Evolutionary conservation across 2,113 vertebrate species (phyloP).

Genomic region (Okapia johnstoni): DNA sequence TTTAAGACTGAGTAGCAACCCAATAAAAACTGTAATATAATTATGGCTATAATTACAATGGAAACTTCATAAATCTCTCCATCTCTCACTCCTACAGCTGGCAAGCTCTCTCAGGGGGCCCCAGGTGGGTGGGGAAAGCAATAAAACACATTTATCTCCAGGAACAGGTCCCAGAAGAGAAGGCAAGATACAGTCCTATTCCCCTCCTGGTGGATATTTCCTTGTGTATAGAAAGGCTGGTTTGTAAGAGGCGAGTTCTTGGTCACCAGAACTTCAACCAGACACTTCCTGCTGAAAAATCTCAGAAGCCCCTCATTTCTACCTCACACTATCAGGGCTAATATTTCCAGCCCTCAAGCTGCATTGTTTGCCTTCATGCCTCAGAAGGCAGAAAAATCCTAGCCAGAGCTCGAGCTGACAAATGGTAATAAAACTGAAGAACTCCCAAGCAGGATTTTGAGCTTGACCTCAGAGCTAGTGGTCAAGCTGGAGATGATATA

Average conservation of each 20-base stretch:
- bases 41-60: background rate
- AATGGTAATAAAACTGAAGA: slow-evolving; percentile 62
- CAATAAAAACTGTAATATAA: background rate
- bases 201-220: background rate
- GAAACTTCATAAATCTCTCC: background rate
- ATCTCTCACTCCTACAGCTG: background rate
- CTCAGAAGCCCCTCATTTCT: background rate
- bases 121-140: background rate
- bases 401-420: slow-evolving; percentile 30
- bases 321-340: background rate
- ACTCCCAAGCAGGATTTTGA: slow-evolving; percentile 64
- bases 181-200: background rate
- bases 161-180: background rate
- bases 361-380: slow-evolving; percentile 47
- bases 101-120: background rate
- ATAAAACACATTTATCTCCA: background rate
- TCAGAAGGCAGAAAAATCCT: slow-evolving; percentile 50
- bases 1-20: background rate
- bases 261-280: background rate
- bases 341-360: background rate
- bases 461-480: slow-evolving; percentile 69
- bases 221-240: background rate
- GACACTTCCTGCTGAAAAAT: background rate
- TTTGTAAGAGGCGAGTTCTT: background rate
- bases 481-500: slow-evolving; percentile 55